Evolutionary conservation across 2,113 vertebrate species (phyloP), one percentile per base, ranked within the genome.

Genomic region (Engystomops pustulosus): DNA sequence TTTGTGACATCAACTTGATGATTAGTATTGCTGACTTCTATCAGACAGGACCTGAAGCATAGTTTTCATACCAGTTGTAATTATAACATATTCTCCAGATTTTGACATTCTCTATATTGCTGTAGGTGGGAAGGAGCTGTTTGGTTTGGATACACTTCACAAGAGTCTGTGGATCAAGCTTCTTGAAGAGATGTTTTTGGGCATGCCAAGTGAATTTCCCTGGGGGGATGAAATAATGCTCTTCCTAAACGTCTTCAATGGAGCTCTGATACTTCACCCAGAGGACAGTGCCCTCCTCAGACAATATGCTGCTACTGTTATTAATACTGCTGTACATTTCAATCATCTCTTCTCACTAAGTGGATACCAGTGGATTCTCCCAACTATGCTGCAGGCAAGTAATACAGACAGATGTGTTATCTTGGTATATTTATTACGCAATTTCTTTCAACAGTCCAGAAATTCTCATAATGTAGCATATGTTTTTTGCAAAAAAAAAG

Each of bases 181-280:
- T n/a, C 91, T 99, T 83, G 98, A 99, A 88, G 97, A 99, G 88
- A 99, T 99, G 98, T 99, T 99, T 81, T 93, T 99, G 81, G 98
- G 98, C 75, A 99, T 99, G 98, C 98, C 98, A 6, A 99, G 98
- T 10, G 98, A 99, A 92, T 99, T 97, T 79, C 98, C 98, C 0
- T 99, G 98, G 98, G 98, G 97, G 0, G 98, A 99, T 27, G 98
- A 99, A 90, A 99, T 99, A 91, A 99, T 99, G 98, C 94, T 99
- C 14, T 99, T 99, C 90, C 93, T 99, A 80, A 99, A 97, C 0
- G 97, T 99, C 20, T 99, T 99, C 85, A 99, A 99, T 0, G 98
- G 98, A 1, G 98, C 97, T 8, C 90, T 99, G 86, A 95, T 99
- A 84, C 93, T 99, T 45, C 98, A 99, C 89, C 97, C 98, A 0